Conservation (phyloP, 92 coral and sea anemone genomes). For the Palythoa caribaeorum region DNA sequence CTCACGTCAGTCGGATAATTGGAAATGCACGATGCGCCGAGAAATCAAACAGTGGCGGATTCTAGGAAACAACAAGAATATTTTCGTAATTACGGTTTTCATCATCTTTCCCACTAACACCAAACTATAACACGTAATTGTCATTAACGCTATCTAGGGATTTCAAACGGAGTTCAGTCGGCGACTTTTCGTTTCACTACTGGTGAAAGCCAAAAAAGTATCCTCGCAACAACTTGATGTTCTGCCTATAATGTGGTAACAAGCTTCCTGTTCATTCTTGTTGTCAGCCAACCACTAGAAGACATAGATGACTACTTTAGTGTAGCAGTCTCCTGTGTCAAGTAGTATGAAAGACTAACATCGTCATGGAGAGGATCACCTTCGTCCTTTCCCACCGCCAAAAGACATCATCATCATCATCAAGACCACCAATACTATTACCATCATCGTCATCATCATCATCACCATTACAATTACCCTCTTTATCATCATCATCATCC, state of each 20-base stretch:
- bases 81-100: too few species aligned
- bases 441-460: not conserved
- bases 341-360: not conserved
- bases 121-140: not conserved
- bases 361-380: too few species aligned
- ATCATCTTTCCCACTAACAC: not conserved
- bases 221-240: too few species aligned
- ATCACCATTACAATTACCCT: not conserved
- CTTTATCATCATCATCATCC: not conserved
- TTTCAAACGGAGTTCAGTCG: too few species aligned
- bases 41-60: slow-evolving; percentile 87
- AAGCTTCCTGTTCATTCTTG: too few species aligned
- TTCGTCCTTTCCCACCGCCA: not conserved
- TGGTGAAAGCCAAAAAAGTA: too few species aligned
- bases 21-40: slow-evolving; percentile 95
- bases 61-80: slow-evolving; percentile 61
- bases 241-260: too few species aligned
- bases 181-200: too few species aligned
- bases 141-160: not conserved
- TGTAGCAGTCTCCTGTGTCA: too few species aligned
- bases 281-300: too few species aligned
- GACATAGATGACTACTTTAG: too few species aligned
- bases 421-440: not conserved
- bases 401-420: not conserved
- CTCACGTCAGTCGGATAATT: slow-evolving; percentile 76